Evolutionary conservation across 2,113 vertebrate genomes (phyloP), one percentile per base, ranked within the genome.

Genomic region (Thinocorus orbignyianus): DNA sequence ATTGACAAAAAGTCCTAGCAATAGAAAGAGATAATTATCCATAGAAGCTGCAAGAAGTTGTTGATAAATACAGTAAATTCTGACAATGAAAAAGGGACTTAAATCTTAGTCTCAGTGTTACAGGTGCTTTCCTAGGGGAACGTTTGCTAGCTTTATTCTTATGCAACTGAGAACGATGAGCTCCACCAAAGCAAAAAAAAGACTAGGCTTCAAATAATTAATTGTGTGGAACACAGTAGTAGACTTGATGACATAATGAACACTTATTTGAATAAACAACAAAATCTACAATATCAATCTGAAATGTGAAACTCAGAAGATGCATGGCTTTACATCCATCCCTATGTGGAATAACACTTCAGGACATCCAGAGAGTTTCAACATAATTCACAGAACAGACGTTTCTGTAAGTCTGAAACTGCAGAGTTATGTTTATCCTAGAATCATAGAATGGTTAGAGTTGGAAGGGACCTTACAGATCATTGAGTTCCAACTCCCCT

Each of bases 131-230:
- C 9, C 30, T 49, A 4, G 2, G 16, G 7, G 6, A 70, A 64
- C 41, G 12, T 11, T 9, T 2, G 2, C n/a, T 71, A 60, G 17
- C 7, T 49, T 49, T 22, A 46, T 37, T 31, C 17, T 31, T 48
- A 73, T 18, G 57, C 9, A 73, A 33, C 7, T 0, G 1, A 79
- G 12, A 79, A 30, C 0, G 0, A 66, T 17, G 22, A 73, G 7
- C 7, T 62, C 6, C 28, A n/a, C 54, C 28, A 57, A 51, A 72
- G 9, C 15, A 74, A 64, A 79, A 61, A 70, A 81, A 37, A 20
- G 1, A 35, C 23, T 31, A 68, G 19, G 8, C 2, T 57, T 12
- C 16, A 77, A 37, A 68, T 44, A 55, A 61, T 33, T 70, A 44
- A 13, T 37, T 49, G 16, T 39, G 18, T 3, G 22, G 10, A 84